Evolutionary conservation across 2,888 invertebrate species (phyloP).

Genomic region (Galeruca laticollis): DNA sequence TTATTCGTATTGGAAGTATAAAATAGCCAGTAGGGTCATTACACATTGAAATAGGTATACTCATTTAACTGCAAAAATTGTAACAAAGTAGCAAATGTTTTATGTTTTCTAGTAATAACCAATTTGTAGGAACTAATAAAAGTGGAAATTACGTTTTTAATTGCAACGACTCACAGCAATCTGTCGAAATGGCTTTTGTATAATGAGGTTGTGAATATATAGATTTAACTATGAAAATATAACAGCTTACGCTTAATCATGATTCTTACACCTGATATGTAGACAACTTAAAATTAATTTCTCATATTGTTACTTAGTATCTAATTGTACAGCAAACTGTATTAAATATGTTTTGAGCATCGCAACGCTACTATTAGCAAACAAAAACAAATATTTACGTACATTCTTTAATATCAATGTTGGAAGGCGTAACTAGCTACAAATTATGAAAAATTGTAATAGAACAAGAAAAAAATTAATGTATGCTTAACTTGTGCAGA

Average conservation of each 20-base stretch:
- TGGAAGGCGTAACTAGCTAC: no score
- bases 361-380: no score
- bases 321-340: neutral
- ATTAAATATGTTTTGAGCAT: neutral
- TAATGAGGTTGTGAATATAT: slow-evolving; percentile 45
- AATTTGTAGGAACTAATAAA: slow-evolving; percentile 61
- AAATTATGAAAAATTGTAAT: no score
- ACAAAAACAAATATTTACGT: no score
- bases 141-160: slow-evolving; percentile 60
- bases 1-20: slow-evolving; percentile 14
- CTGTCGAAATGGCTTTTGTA: slow-evolving; percentile 45
- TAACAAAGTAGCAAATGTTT: slow-evolving; percentile 50
- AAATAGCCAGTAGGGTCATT: neutral
- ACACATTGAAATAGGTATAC: slow-evolving; percentile 8
- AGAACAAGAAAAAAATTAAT: no score
- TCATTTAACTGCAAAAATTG: slow-evolving; percentile 17
- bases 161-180: slow-evolving; percentile 58
- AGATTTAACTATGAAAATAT: slow-evolving; percentile 39
- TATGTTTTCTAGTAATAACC: slow-evolving; percentile 45
- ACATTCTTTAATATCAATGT: no score
- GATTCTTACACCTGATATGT: slow-evolving; percentile 2
- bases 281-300: neutral
- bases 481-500: no score
- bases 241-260: slow-evolving; percentile 16
- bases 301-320: neutral